phyloP scores from a whole-genome alignment of 2,113 vertebrate species.

The Mesocricetus auratus region DNA sequence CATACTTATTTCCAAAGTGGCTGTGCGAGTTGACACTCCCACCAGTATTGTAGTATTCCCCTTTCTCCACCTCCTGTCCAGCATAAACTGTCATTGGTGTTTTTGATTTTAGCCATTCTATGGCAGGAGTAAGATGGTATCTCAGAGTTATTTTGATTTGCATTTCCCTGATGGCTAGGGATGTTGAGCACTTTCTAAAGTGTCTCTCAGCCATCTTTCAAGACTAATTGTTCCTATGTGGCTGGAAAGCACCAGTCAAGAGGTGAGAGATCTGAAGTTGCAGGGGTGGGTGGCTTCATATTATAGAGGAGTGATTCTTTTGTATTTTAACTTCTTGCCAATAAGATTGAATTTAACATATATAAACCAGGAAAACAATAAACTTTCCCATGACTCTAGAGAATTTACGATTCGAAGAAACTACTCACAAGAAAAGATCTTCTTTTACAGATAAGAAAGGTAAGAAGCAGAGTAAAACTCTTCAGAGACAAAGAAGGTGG shows the following conservation, averaged over 20 bases:
- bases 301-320: not conserved
- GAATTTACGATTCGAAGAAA: not conserved
- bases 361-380: not conserved
- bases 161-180: no score
- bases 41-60: no score
- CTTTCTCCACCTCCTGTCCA: no score
- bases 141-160: no score
- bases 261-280: not conserved
- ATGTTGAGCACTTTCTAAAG: no score
- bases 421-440: not conserved
- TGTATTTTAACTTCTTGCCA: not conserved
- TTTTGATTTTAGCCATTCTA: no score
- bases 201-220: no score
- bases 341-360: not conserved
- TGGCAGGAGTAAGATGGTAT: no score
- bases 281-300: fast-evolving
- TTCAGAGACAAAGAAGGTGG: not conserved
- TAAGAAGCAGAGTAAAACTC: not conserved
- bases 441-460: not conserved
- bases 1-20: no score
- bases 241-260: not conserved
- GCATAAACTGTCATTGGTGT: no score
- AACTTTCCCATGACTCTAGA: not conserved
- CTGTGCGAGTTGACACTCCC: no score
- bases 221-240: not conserved